phyloP scores from a whole-genome alignment of 2,888 invertebrate species.

The Osmoderma eremita region DNA sequence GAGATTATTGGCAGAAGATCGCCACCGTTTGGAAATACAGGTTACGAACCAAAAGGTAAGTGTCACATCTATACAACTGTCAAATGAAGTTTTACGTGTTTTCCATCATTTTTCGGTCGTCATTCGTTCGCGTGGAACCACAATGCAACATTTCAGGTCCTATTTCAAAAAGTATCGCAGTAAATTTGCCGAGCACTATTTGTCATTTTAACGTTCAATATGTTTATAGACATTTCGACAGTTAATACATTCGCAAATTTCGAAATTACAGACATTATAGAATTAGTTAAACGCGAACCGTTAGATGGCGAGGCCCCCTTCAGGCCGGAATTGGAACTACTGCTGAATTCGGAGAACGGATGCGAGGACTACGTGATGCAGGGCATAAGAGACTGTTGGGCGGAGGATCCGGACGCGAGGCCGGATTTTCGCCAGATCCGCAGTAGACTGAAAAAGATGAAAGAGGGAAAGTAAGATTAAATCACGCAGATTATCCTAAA shows the following conservation, averaged over 20 bases:
- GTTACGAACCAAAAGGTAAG: conserved; percentile 85
- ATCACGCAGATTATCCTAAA: not conserved
- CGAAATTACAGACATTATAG: conserved; percentile 78
- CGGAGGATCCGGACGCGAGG: conserved; percentile 81
- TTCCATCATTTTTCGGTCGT: too few relatives aligned
- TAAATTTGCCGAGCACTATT: too few relatives aligned
- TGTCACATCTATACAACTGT: too few relatives aligned
- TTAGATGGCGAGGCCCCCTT: conserved; percentile 77
- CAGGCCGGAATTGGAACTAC: conserved; percentile 79
- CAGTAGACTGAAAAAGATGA: conserved; percentile 85
- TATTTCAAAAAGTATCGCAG: too few relatives aligned
- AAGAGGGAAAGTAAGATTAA: conserved; percentile 80
- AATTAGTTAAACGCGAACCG: conserved; percentile 79
- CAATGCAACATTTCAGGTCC: too few relatives aligned
- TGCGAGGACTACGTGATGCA: conserved; percentile 84
- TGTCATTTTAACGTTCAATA: too few relatives aligned
- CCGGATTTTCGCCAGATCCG: conserved; percentile 88
- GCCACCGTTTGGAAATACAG: conserved; percentile 88
- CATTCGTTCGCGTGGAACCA: too few relatives aligned
- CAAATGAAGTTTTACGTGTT: too few relatives aligned
- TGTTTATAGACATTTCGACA: too few relatives aligned
- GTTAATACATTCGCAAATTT: too few relatives aligned
- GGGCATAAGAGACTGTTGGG: conserved; percentile 91
- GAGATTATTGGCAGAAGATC: conserved; percentile 87
- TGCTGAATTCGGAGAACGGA: conserved; percentile 76